Evolutionary conservation across 2,888 invertebrate species (phyloP).

Genomic region (Copidosoma aretas): DNA sequence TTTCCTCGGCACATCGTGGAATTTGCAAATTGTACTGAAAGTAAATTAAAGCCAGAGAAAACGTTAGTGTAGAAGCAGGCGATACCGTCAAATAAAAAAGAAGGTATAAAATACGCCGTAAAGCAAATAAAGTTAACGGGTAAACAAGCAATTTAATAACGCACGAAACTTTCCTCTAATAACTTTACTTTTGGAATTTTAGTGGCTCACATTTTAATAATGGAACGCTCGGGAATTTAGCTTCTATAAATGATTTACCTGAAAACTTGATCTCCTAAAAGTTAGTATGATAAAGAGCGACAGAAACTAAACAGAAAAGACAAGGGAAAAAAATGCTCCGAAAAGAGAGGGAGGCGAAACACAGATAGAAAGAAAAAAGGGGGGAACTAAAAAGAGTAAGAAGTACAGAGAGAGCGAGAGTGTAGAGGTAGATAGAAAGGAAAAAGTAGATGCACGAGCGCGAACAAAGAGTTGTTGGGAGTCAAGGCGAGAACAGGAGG

Average conservation of each 20-base stretch:
- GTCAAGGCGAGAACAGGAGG: neutral
- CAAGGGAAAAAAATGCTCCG: neutral
- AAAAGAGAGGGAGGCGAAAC: slow-evolving; percentile 11
- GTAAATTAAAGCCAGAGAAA: neutral
- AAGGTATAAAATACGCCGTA: neutral
- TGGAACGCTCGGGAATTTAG: neutral
- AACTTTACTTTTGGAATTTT: slow-evolving; percentile 5
- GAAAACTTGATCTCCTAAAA: slow-evolving; percentile 21
- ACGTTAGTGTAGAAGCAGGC: neutral
- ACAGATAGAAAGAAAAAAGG: neutral
- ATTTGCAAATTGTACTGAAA: neutral
- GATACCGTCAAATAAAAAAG: too few relatives aligned
- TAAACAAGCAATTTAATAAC: neutral
- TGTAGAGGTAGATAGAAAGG: neutral
- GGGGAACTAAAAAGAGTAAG: neutral
- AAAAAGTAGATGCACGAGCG: neutral
- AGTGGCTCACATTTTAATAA: slow-evolving; percentile 12
- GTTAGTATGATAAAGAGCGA: slow-evolving; percentile 32
- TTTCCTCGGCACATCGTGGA: too few relatives aligned
- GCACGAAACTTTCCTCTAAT: neutral
- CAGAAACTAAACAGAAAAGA: slow-evolving; percentile 23
- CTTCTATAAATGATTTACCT: slow-evolving; percentile 32
- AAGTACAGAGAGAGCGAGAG: neutral
- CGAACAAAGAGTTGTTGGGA: slow-evolving; percentile 1
- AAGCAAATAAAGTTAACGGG: neutral